Evolutionary conservation across 2,797 vertebrate species (phyloP), one percentile per base, ranked within the genome.

Genomic region (Aeoliscus strigatus): DNA sequence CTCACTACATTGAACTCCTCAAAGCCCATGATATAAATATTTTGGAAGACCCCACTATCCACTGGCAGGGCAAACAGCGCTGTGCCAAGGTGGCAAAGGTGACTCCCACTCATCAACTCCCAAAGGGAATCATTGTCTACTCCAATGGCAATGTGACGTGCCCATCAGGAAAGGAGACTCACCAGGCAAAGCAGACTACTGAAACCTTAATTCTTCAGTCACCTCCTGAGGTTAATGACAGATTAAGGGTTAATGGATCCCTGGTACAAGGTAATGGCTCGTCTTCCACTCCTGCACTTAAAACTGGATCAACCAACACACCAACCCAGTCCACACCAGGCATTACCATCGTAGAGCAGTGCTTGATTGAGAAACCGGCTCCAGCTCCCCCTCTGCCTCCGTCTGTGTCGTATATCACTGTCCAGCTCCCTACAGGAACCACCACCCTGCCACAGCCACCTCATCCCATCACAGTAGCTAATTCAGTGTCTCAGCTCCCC

Each of bases 51-150:
- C 96, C 94, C 30, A 97, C 95, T 2, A 84, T 97, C 64, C 93
- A 97, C 79, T 99, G 96, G 96, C 98, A 95, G 75, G 94, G 95
- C 56, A 97, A 94, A 69, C 86, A 93, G 45, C 91, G 91, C 53
- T 89, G 83, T 13, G 79, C 93, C 5, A 97, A 95, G 73, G 89
- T 96, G 49, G 91, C 91, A 2, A 92, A 94, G 79, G 91, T 97
- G 57, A 90, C 91, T 51, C 90, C 94, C 1, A 71, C 89, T 32
- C 92, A 97, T 57, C 91, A 93, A 64, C 86, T 90, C 38, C 90
- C 91, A 26, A 95, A 98, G 69, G 93, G 93, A 62, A 93, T 96
- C 42, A 92, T 97, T 11, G 92, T 98, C 43, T 96, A 93, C 82
- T 92, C 95, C 38, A 94, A 84, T 8, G 90, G 91, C 43, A 96